phyloP scores from a whole-genome alignment of 2,888 invertebrate species.

The Zeuzera pyrina region DNA sequence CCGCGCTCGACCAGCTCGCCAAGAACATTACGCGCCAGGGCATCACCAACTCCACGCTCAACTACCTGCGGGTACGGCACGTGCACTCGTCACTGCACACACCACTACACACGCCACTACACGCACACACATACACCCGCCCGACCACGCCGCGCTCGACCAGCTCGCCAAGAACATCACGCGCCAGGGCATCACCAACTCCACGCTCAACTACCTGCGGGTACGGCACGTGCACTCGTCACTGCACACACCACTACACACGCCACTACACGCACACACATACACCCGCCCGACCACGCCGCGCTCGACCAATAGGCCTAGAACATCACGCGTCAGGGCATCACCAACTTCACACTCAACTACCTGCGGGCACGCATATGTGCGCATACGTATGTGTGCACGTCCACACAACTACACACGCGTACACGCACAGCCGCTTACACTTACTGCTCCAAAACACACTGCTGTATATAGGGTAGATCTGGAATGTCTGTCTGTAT shows the following conservation, averaged over 20 bases:
- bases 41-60: slow-evolving; percentile 97
- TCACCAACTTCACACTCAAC: slow-evolving; percentile 97
- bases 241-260: too few species aligned
- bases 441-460: too few species aligned
- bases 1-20: slow-evolving; percentile 92
- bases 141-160: slow-evolving; percentile 92
- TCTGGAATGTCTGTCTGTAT: too few species aligned
- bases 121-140: slow-evolving; percentile 74
- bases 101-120: too few species aligned
- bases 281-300: slow-evolving; percentile 87
- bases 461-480: too few species aligned
- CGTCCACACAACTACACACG: too few species aligned
- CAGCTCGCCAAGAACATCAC: slow-evolving; percentile 98
- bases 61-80: slow-evolving; percentile 96
- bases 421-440: too few species aligned
- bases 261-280: too few species aligned
- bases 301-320: slow-evolving; percentile 95
- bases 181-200: slow-evolving; percentile 96
- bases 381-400: too few species aligned
- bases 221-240: slow-evolving; percentile 63
- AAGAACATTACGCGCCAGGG: slow-evolving; percentile 99
- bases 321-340: slow-evolving; percentile 98
- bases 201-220: slow-evolving; percentile 97
- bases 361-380: slow-evolving; percentile 96
- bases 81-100: too few species aligned